Percentiles rank a stretch among this genome's conserved stretches.
Conservation (phyloP, 2,113 vertebrate species). For the Seriola quinqueradiata region DNA sequence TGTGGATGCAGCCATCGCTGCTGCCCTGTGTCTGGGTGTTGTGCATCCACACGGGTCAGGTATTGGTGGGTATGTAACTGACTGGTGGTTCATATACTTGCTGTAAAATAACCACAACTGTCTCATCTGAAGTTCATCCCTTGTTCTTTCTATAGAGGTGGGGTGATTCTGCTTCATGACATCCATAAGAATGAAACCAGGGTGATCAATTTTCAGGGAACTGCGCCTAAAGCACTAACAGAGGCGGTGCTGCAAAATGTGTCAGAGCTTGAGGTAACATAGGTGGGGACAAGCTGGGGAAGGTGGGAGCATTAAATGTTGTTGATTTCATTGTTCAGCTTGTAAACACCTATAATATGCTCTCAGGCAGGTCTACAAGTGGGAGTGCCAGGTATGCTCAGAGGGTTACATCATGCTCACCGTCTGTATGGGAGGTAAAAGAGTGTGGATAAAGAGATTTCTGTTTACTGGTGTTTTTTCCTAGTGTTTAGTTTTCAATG, state of each 20-base stretch:
- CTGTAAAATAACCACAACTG: not conserved
- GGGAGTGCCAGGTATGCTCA: conserved; percentile 91
- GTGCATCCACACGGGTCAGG: conserved; percentile 91
- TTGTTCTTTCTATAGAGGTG: conserved; percentile 83
- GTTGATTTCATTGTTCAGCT: not conserved
- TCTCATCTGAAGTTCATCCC: not conserved
- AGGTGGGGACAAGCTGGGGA: not conserved
- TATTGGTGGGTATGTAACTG: conserved; percentile 89
- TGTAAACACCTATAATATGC: not conserved
- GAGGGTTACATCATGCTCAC: conserved; percentile 88
- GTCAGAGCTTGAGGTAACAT: conserved; percentile 84
- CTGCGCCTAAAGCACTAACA: conserved; percentile 85
- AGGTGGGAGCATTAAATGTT: not conserved
- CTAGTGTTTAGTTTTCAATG: not conserved
- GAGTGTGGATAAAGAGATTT: not conserved
- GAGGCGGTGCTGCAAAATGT: conserved; percentile 82
- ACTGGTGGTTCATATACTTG: not conserved
- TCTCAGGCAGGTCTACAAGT: conserved; percentile 89
- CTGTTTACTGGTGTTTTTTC: not conserved
- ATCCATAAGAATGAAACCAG: conserved; percentile 87
- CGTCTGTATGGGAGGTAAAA: conserved; percentile 90
- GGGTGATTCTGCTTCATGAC: conserved; percentile 92
- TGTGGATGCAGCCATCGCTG: conserved; percentile 88
- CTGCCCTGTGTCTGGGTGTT: conserved; percentile 87
- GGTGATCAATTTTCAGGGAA: conserved; percentile 90